phyloP scores from a whole-genome alignment of 2,888 invertebrate species.

The Ectropis crepuscularia region DNA sequence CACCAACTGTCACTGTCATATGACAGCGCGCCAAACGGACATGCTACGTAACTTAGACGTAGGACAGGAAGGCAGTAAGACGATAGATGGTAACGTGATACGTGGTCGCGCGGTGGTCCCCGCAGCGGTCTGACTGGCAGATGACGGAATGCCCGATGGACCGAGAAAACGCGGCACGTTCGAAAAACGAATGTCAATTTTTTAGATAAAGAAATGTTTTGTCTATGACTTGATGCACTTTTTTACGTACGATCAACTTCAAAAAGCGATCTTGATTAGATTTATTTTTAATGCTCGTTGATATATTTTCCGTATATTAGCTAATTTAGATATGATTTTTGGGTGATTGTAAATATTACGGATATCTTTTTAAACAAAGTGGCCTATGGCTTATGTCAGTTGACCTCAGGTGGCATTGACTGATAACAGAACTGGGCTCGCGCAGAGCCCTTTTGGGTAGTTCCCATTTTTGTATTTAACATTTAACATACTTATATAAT shows the following conservation, averaged over 20 bases:
- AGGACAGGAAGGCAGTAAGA: slow-evolving; percentile 81
- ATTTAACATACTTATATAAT: too few species aligned
- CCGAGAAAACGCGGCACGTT: slow-evolving; percentile 81
- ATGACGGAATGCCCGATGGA: slow-evolving; percentile 83
- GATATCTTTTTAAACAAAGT: too few species aligned
- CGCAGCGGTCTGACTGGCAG: slow-evolving; percentile 75
- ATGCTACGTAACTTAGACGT: slow-evolving; percentile 80
- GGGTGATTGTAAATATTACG: not conserved
- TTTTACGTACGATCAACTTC: not conserved
- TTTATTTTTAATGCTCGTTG: not conserved
- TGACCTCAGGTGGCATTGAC: too few species aligned
- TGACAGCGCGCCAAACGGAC: slow-evolving; percentile 74
- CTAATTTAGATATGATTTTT: not conserved
- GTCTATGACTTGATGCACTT: slow-evolving; percentile 51
- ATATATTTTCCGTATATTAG: too few species aligned
- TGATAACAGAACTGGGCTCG: too few species aligned
- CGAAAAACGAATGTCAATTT: slow-evolving; percentile 62
- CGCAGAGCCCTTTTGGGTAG: too few species aligned
- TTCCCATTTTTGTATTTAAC: too few species aligned
- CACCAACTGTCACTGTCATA: slow-evolving; percentile 76
- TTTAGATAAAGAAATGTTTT: slow-evolving; percentile 45
- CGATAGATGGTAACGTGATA: slow-evolving; percentile 81
- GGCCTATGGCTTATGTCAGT: too few species aligned
- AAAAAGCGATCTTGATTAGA: not conserved
- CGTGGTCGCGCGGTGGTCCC: slow-evolving; percentile 76